Base-by-base conservation (phyloP, 2,888 invertebrate genomes). In the Rhaphigaster nebulosa region DNA sequence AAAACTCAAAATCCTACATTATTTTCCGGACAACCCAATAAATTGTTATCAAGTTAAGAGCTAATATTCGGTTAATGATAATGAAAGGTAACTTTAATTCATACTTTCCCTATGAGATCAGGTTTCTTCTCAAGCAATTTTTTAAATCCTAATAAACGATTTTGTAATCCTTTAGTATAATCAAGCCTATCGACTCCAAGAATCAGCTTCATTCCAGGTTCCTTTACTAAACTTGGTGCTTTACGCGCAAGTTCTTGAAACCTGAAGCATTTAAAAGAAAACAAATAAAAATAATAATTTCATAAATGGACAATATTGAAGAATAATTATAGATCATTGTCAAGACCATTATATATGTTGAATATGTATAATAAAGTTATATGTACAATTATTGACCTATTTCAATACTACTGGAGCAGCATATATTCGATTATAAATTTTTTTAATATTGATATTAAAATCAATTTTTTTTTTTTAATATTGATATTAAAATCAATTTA, bases 121-220 rank as follows among this genome's bases (percentile, higher is more conserved):
- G 98, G 98, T 93, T 98, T 96, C 93, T 96, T 97, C 92, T 97
- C 96, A 87, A 98, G 93, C 90, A 98, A 94, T 92, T 95, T 95
- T 94, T 98, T 98, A 93, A 98, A 98, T 0, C 98, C 97, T 94
- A 96, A 96, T 87, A 98, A 94, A 88, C 97, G 96, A 93, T 98
- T 96, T 1, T 97, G 97, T 92, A 98, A 94, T 26, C 98, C 98
- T 95, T 98, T 98, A 89, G 98, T 98, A 93, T 98, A 98, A 93
- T 98, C 98, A 91, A 98, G 95, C 92, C 98, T 95, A 94, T 98
- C 98, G 15, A 98, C 98, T 26, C 98, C 98, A 91, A 98, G 94
- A 92, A 98, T 96, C 38, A 98, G 96, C 94, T 97, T 91, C 56
- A 92, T 91, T 56, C 91, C 91, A n/a, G 90, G 90, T 91, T 96